Percentiles rank a stretch among this genome's conserved stretches.
phyloP scores from a whole-genome alignment of 1,140 invertebrate genomes.

The Mercenaria mercenaria region DNA sequence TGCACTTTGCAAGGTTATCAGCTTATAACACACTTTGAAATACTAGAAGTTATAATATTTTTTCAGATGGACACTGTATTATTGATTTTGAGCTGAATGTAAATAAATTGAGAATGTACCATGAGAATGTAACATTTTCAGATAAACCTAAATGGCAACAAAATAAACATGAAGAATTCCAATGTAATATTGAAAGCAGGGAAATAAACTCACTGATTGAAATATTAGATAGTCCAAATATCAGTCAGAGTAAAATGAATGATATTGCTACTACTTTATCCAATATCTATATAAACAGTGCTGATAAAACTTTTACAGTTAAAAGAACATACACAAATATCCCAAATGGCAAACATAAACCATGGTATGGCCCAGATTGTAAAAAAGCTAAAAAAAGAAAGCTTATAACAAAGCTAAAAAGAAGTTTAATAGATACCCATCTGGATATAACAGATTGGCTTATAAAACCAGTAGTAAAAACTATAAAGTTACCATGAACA shows the following conservation, averaged over 20 bases:
- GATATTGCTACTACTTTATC: too few species aligned
- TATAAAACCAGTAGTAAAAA: not conserved
- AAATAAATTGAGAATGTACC: too few species aligned
- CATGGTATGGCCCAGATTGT: not conserved
- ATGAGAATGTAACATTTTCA: too few species aligned
- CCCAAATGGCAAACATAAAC: not conserved
- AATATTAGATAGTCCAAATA: too few species aligned
- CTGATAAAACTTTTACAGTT: too few species aligned
- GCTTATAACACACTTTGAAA: not conserved
- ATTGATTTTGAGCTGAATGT: not conserved
- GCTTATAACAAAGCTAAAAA: constrained; percentile 1
- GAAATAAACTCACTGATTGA: too few species aligned
- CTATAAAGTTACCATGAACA: constrained; percentile 32
- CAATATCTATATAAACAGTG: too few species aligned
- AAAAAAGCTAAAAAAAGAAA: constrained; percentile 17
- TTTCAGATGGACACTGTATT: constrained; percentile 14
- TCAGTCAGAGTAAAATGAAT: too few species aligned
- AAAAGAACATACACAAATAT: too few species aligned
- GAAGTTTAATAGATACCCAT: not conserved
- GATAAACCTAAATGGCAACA: too few species aligned
- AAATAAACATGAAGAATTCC: too few species aligned
- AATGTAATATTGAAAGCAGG: too few species aligned
- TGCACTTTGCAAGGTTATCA: not conserved
- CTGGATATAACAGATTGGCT: not conserved
- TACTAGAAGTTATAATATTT: not conserved